Conservation (phyloP, 2,797 vertebrate genomes). For the Micromesistius poutassou region DNA sequence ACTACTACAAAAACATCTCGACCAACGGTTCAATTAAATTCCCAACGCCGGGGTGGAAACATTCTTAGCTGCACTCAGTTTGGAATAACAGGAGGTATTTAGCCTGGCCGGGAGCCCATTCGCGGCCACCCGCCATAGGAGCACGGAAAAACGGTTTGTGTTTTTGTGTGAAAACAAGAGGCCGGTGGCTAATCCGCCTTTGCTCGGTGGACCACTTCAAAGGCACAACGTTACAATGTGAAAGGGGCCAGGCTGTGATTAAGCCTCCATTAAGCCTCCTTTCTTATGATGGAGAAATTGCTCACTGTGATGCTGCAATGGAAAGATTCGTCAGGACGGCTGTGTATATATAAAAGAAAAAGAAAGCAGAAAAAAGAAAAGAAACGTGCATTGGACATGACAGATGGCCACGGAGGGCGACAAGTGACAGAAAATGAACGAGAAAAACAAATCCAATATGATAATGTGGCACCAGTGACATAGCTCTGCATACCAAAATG, state of each 20-base stretch:
- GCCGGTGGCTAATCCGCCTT: constrained; percentile 70
- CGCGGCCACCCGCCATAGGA: constrained; percentile 59
- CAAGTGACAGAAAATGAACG: constrained; percentile 11
- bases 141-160: constrained; percentile 73
- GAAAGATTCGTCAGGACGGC: constrained; percentile 68
- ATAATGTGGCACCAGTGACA: background rate
- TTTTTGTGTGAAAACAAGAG: constrained; percentile 60
- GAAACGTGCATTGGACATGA: background rate
- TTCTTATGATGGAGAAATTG: constrained; percentile 68
- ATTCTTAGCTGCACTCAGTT: constrained; percentile 74
- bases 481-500: background rate
- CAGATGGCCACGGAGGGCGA: constrained; percentile 11
- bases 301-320: constrained; percentile 72
- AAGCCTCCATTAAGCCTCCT: constrained; percentile 73
- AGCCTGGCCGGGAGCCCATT: constrained; percentile 67
- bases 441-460: background rate
- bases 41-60: constrained; percentile 73
- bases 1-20: constrained; percentile 58
- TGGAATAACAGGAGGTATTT: constrained; percentile 78
- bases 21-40: constrained; percentile 69
- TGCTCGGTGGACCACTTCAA: constrained; percentile 72
- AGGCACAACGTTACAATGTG: constrained; percentile 70
- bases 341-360: constrained; percentile 28
- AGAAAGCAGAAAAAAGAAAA: background rate
- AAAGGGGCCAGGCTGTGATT: constrained; percentile 71